These are phyloP conservation scores for Knipowitschia caucasica DNA, from an alignment of 2,797 vertebrate genomes.

Conservation along the genomic window DNA sequence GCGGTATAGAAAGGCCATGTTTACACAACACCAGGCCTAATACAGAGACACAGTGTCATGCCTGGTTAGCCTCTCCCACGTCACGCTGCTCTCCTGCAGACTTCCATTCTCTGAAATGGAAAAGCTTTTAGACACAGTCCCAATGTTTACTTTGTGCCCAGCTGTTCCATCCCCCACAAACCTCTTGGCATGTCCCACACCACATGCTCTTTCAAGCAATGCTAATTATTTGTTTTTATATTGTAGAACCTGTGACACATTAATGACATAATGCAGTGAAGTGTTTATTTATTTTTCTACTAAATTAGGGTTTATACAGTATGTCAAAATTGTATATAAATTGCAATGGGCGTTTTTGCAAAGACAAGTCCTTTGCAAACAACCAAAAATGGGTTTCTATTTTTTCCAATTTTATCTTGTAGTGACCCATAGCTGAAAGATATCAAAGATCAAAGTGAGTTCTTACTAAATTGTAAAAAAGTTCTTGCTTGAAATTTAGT, in stretches of 20 bases:
- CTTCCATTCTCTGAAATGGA: slow-evolving; percentile 48
- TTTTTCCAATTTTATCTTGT: too few relatives aligned
- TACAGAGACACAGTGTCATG: slow-evolving; percentile 40
- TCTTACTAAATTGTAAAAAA: too few relatives aligned
- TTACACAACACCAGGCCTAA: slow-evolving; percentile 23
- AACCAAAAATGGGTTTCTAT: too few relatives aligned
- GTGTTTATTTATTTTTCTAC: too few relatives aligned
- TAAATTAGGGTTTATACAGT: too few relatives aligned
- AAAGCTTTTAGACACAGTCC: slow-evolving; percentile 56
- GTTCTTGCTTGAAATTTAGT: too few relatives aligned
- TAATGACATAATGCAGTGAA: not conserved
- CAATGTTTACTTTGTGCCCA: slow-evolving; percentile 52
- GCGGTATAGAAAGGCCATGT: slow-evolving; percentile 12
- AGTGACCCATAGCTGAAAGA: too few relatives aligned
- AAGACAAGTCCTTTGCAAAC: too few relatives aligned
- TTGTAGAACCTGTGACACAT: not conserved
- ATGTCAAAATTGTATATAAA: too few relatives aligned
- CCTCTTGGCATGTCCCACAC: slow-evolving; percentile 26
- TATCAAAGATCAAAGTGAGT: too few relatives aligned
- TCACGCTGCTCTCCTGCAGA: slow-evolving; percentile 15
- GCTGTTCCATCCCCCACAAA: slow-evolving; percentile 44
- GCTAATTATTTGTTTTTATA: not conserved
- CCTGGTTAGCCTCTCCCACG: slow-evolving; percentile 19
- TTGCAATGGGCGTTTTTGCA: too few relatives aligned
- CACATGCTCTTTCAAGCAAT: slow-evolving; percentile 31